These are phyloP conservation scores for Cotesia vestalis DNA, from an alignment of 1,140 invertebrate species.

Conservation along the genomic window DNA sequence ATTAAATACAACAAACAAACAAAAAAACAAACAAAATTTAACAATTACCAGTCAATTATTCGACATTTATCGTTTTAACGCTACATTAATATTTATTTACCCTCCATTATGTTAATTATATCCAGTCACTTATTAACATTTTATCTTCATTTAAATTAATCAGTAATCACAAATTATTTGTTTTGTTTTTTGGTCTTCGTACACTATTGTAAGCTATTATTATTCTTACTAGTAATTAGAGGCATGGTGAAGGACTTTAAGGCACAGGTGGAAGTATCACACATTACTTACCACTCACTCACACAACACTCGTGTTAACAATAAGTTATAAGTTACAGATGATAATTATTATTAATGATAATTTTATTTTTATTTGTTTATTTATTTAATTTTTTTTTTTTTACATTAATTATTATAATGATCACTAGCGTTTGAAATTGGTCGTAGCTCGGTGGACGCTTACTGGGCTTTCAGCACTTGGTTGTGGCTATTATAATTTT, in stretches of 20 bases:
- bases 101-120: not conserved
- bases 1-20: conserved; percentile 51
- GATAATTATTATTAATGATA: conserved; percentile 16
- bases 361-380: conserved; percentile 20
- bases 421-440: conserved; percentile 34
- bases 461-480: conserved; percentile 61
- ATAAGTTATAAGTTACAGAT: not conserved
- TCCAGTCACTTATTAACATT: conserved; percentile 44
- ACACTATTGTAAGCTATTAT: conserved; percentile 39
- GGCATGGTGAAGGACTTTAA: conserved; percentile 56
- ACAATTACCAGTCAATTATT: too few relatives aligned
- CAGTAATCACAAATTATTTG: not conserved
- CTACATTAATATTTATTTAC: not conserved
- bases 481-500: conserved; percentile 49
- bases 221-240: conserved; percentile 50
- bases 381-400: conserved; percentile 24
- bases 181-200: not conserved
- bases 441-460: conserved; percentile 48
- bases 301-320: conserved; percentile 7
- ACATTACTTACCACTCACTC: conserved; percentile 3
- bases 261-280: conserved; percentile 53
- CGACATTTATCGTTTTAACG: too few relatives aligned
- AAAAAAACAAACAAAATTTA: too few relatives aligned
- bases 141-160: too few relatives aligned
- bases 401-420: conserved; percentile 38